Percentiles rank a stretch among this genome's conserved stretches.
Conservation (phyloP, 2,113 vertebrate genomes). For the Indicator indicator region DNA sequence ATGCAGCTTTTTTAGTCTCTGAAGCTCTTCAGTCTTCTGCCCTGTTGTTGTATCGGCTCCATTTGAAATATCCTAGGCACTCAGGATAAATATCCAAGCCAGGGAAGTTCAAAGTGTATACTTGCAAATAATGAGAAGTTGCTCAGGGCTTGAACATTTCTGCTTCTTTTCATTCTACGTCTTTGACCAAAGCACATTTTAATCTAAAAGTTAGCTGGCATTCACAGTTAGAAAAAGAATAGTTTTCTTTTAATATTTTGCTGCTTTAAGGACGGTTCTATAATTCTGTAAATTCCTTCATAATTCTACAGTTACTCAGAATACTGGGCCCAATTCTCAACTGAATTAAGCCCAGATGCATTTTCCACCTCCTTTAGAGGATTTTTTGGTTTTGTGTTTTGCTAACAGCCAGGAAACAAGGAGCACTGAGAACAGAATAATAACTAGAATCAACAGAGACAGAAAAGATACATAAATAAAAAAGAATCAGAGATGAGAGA, state of each 20-base stretch:
- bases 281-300: neutral
- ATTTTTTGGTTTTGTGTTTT: neutral
- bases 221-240: neutral
- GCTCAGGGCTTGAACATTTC: neutral
- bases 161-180: neutral
- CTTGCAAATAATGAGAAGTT: neutral
- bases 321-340: neutral
- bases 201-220: neutral
- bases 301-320: neutral
- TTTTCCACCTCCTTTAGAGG: neutral
- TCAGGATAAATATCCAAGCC: neutral
- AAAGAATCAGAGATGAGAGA: conserved; percentile 3
- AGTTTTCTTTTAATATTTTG: conserved; percentile 2
- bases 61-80: neutral
- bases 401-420: neutral
- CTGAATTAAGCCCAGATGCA: neutral
- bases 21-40: neutral
- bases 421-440: neutral
- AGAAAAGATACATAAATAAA: conserved; percentile 1
- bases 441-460: neutral
- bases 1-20: neutral
- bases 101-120: neutral
- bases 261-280: neutral
- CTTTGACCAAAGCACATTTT: neutral
- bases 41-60: neutral